Base-by-base conservation (phyloP, 2,797 vertebrate species). In the Eurystomus glaucurus region DNA sequence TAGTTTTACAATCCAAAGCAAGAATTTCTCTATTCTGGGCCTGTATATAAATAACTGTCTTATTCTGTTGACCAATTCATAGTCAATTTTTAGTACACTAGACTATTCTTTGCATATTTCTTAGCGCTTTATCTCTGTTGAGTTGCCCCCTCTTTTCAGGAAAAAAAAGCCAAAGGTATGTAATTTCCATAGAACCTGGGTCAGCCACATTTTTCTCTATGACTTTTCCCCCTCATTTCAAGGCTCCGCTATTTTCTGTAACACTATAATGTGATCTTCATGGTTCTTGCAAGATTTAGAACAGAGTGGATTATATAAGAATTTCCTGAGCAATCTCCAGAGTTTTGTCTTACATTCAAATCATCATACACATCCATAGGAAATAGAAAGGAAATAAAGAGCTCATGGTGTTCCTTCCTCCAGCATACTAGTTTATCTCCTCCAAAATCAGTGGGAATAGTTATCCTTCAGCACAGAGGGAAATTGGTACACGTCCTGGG, bases 311-410 rank as follows among this genome's bases (percentile, higher is more conserved):
- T 91, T 87, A 82, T 45, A 37, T 15, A 55, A 94, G 51, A 89
- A 91, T 91, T 96, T 93, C 75, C 71, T 51, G 23, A 77, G 81
- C 41, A 52, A 31, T 85, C 61, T 65, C 66, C 25, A 31, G 80
- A 58, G 55, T 85, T 92, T 92, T 85, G 55, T 78, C 85, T 95
- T 65, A 51, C 86, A 51, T 97, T 83, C 55, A 82, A 66, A 93
- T 82, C 83, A 55, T 29, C 25, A 10, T 25, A 45, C 18, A 55
- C 31, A 80, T 46, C 64, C 51, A 10, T 10, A 61, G 64, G 68
- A 94, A 88, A 69, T 1, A 70, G 54, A 87, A 76, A 55, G 26
- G 18, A 81, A 88, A 62, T 64, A 91, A 94, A 51, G 4, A 11
- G 39, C 43, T 85, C 83, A 45, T 2, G 11, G 31, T 69, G 43